These are phyloP conservation scores for Gadus chalcogrammus DNA, from an alignment of 2,113 vertebrate genomes.

Conservation along the genomic window DNA sequence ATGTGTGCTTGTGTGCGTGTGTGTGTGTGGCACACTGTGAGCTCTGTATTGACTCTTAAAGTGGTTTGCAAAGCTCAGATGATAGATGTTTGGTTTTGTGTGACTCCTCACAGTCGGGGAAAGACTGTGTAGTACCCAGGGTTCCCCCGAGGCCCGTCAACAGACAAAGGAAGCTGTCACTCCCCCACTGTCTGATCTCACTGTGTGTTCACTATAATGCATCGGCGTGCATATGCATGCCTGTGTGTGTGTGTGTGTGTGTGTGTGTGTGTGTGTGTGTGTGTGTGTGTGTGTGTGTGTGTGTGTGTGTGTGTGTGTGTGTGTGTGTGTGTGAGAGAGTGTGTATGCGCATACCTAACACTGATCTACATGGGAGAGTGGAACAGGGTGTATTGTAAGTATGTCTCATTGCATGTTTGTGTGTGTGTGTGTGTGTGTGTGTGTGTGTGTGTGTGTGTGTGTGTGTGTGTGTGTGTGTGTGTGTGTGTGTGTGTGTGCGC, in stretches of 20 bases:
- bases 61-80: slow-evolving; percentile 55
- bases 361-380: too few species aligned
- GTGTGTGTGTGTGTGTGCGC: not conserved
- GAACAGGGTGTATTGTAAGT: too few species aligned
- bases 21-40: too few species aligned
- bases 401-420: not conserved
- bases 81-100: slow-evolving; percentile 52
- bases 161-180: slow-evolving; percentile 62
- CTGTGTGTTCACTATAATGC: slow-evolving; percentile 49
- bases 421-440: not conserved
- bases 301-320: too few species aligned
- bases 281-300: too few species aligned
- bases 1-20: too few species aligned
- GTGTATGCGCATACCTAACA: not conserved
- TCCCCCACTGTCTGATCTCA: slow-evolving; percentile 49
- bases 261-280: too few species aligned
- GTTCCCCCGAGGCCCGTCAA: slow-evolving; percentile 40
- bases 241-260: slow-evolving; percentile 6
- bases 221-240: not conserved
- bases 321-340: too few species aligned
- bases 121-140: slow-evolving; percentile 22
- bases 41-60: slow-evolving; percentile 48
- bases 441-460: slow-evolving; percentile 8
- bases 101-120: slow-evolving; percentile 15
- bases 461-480: not conserved